A percentile compares a stretch with the other conserved stretches of the same genome.
Conservation (phyloP, 2,797 vertebrate genomes). For the Amazona finschi region DNA sequence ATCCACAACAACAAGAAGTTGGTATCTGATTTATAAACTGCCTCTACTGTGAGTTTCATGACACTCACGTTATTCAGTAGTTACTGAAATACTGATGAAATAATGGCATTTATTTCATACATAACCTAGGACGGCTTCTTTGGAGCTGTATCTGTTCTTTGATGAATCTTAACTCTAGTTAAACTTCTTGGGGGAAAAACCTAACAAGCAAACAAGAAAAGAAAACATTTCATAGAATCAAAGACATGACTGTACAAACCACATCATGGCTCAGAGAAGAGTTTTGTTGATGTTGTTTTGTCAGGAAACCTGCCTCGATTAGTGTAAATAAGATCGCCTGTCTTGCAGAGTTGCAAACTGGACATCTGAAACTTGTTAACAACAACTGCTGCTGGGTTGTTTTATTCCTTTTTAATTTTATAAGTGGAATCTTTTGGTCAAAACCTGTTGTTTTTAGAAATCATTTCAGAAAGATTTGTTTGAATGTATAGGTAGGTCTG, state of each 20-base stretch:
- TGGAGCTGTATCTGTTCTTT: neutral
- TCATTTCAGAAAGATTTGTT: neutral
- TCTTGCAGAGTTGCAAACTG: neutral
- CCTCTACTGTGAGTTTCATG: neutral
- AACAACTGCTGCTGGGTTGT: neutral
- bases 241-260: neutral
- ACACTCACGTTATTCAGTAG: neutral
- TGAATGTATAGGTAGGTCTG: neutral
- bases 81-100: neutral
- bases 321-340: neutral
- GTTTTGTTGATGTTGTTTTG: neutral
- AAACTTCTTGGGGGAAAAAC: accelerated
- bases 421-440: neutral
- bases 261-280: neutral
- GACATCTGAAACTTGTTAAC: slow-evolving; percentile 28
- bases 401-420: neutral
- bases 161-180: neutral
- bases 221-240: neutral
- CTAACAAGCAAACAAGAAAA: neutral
- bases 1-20: neutral
- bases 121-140: neutral
- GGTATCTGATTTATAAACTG: neutral
- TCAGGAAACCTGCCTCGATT: neutral
- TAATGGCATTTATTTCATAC: neutral
- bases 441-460: neutral